Conservation (phyloP, 2,113 vertebrate species). For the Apodemus speciosus region DNA sequence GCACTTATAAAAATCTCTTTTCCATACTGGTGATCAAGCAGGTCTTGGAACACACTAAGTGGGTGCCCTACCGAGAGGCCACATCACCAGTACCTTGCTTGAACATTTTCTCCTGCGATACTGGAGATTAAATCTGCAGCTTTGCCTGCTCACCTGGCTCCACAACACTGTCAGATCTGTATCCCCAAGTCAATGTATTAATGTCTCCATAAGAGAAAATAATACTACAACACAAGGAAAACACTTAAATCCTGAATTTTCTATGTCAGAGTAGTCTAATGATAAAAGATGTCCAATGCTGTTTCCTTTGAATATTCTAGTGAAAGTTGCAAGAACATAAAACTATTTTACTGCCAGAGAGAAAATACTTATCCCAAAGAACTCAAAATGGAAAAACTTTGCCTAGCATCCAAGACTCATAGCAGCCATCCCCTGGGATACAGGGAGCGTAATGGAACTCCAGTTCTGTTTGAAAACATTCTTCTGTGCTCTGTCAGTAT, state of each 20-base stretch:
- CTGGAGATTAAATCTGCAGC: background rate
- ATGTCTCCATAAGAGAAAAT: slow-evolving; percentile 13
- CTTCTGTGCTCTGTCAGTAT: background rate
- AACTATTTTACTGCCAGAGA: background rate
- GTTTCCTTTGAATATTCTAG: slow-evolving; percentile 32
- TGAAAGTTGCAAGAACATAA: slow-evolving; percentile 29
- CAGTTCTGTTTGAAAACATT: background rate
- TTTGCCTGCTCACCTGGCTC: rapidly evolving
- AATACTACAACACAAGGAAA: background rate
- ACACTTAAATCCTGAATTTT: background rate
- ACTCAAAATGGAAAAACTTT: slow-evolving; percentile 24
- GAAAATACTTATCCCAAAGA: slow-evolving; percentile 8
- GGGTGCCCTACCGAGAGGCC: background rate
- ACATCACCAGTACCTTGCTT: background rate
- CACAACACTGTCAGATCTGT: background rate
- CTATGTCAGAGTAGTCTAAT: background rate
- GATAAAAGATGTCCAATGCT: background rate
- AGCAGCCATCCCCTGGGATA: background rate
- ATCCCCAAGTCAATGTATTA: background rate
- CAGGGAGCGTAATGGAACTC: slow-evolving; percentile 51
- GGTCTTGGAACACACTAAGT: rapidly evolving
- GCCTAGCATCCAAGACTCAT: background rate
- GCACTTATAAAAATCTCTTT: background rate
- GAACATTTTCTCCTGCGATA: background rate
- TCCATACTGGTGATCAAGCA: too few species aligned